Evolutionary conservation across 2,113 vertebrate genomes (phyloP).

Genomic region (Hystrix brachyura): DNA sequence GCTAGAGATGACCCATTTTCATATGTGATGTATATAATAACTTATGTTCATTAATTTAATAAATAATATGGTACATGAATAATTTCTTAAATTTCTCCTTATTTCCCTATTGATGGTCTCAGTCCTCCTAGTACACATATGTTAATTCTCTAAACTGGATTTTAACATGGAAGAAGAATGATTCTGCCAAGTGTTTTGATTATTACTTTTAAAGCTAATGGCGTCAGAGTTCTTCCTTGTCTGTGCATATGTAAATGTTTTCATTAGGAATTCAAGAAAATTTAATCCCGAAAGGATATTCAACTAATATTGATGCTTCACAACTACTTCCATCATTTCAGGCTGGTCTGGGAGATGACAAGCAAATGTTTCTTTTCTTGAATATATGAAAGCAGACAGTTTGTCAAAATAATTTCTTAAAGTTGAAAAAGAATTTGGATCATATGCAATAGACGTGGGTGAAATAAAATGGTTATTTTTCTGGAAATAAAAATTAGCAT

Average conservation of each 20-base stretch:
- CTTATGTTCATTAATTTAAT: neutral
- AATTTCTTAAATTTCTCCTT: neutral
- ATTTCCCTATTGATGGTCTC: neutral
- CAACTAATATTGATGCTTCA: neutral
- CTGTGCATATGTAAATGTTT: neutral
- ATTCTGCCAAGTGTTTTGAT: neutral
- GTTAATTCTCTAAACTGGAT: neutral
- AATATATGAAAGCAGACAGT: neutral
- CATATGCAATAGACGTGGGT: too few relatives aligned
- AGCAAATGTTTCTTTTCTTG: neutral
- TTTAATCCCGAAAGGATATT: neutral
- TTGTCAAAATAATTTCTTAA: conserved; percentile 18
- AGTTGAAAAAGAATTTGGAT: neutral
- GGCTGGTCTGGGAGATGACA: neutral
- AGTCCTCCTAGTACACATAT: neutral
- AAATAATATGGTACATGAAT: neutral
- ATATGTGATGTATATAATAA: neutral
- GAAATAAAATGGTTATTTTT: neutral
- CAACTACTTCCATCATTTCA: neutral
- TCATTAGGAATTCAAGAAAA: neutral
- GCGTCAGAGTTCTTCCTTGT: neutral
- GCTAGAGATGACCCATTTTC: neutral
- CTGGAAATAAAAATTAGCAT: neutral
- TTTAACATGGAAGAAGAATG: neutral
- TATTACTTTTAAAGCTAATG: conserved; percentile 1